Evolutionary conservation across 2,797 vertebrate species (phyloP), one percentile per base, ranked within the genome.

Genomic region (Cryptoblepharus egeriae): DNA sequence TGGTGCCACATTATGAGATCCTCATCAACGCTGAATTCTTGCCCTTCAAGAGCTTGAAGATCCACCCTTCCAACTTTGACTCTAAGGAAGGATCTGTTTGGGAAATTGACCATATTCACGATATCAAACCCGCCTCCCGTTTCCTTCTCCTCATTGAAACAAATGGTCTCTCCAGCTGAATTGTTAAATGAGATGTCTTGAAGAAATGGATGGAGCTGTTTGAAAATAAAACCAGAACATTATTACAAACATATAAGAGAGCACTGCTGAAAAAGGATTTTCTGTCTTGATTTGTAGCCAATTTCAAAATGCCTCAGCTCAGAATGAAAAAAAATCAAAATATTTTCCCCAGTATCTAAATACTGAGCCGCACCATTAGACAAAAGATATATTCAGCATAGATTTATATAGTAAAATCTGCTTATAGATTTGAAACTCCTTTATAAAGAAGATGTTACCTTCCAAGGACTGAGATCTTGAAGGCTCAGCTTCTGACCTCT

Each of bases 11-110:
- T 35, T 15, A 81, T 65, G 11, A 74, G 16, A n/a, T 81, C 42
- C 28, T 81, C 45, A 26, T 81, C 16, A 24, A 81, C 74, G 5
- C 12, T 65, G 28, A 74, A 12, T 60, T 70, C 49, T 39, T 58
- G 15, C 30, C 52, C 70, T 55, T n/a, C 16, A 15, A 24, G 32
- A 26, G 45, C 71, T 2, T 10, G 24, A 32, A 45, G 24, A 74
- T 81, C 70, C 20, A 81, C 32, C 10, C 28, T n/a, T 65, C 79
- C 79, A 3, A 81, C 28, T n/a, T 81, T 74, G 8, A 81, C 32
- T 57, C 63, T 39, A 15, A 10, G 24, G 18, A 65, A 72, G 4
- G 79, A 81, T 6, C 63, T 81, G 71, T 81, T 81, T 55, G 70
- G 79, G 32, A 81, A 81, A 1, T 26, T 30, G 5, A 74, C 4